A percentile compares a stretch with the other conserved stretches of the same genome.
These are phyloP conservation scores for Platycnemis pennipes DNA, from an alignment of 2,888 invertebrate species.

Conservation along the genomic window DNA sequence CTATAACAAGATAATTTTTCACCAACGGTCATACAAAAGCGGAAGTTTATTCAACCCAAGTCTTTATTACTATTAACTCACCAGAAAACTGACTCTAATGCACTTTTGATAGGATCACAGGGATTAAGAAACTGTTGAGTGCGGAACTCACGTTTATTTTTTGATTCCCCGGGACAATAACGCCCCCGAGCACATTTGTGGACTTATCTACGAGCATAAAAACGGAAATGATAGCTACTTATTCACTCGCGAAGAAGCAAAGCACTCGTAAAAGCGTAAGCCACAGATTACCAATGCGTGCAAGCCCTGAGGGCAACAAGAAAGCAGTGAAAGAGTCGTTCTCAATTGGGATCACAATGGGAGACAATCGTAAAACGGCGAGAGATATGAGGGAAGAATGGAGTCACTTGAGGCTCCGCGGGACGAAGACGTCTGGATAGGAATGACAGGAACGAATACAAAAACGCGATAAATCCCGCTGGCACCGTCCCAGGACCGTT, in stretches of 20 bases:
- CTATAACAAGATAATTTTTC: too few species aligned
- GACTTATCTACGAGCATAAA: constrained; percentile 9
- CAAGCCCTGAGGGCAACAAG: not conserved
- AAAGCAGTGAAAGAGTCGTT: not conserved
- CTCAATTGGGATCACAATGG: not conserved
- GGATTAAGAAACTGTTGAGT: not conserved
- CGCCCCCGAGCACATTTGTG: not conserved
- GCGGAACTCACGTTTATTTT: not conserved
- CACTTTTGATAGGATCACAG: not conserved
- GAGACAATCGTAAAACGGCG: constrained; percentile 10
- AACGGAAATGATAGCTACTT: not conserved
- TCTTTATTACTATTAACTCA: not conserved
- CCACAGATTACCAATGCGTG: not conserved
- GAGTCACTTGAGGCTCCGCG: not conserved
- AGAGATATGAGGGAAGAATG: constrained; percentile 9
- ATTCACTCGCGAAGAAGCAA: not conserved
- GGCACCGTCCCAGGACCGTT: not conserved
- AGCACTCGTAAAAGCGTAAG: not conserved
- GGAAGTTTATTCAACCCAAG: not conserved
- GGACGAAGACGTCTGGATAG: not conserved
- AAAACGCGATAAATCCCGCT: not conserved
- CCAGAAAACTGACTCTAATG: not conserved
- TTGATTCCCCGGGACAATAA: not conserved
- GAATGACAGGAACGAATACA: not conserved
- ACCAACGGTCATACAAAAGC: not conserved